Evolutionary conservation across 2,888 invertebrate genomes (phyloP).

Genomic region (Eurytoma adleriae): DNA sequence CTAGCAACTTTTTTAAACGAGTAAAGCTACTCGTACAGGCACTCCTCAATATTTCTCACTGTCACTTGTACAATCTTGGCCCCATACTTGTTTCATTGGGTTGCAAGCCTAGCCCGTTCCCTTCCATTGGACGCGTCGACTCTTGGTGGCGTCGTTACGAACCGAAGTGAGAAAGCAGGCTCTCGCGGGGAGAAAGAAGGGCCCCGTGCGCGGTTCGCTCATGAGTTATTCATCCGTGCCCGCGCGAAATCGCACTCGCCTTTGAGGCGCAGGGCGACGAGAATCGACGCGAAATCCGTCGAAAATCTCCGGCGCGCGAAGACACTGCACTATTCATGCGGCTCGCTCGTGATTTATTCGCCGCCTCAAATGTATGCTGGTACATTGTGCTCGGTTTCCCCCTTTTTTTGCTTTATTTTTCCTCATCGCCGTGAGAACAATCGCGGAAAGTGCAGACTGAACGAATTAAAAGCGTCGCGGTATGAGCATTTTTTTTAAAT

Average conservation of each 20-base stretch:
- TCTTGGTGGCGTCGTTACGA: conserved; percentile 11
- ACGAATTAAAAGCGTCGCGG: conserved; percentile 28
- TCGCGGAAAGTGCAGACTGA: conserved; percentile 8
- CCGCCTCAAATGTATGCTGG: conserved; percentile 3
- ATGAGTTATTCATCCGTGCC: conserved; percentile 54
- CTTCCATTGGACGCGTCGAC: conserved; percentile 4
- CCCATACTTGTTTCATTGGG: too few species aligned
- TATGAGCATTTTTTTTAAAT: too few species aligned
- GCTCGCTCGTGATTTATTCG: conserved; percentile 54
- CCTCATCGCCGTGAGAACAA: background rate
- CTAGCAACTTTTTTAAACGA: too few species aligned
- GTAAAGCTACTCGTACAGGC: too few species aligned
- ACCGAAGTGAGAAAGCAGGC: background rate
- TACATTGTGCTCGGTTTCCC: background rate
- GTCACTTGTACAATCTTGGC: too few species aligned
- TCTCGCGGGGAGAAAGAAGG: background rate
- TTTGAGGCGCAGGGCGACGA: conserved; percentile 33
- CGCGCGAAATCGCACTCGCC: conserved; percentile 52
- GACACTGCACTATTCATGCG: conserved; percentile 62
- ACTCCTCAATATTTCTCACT: too few species aligned
- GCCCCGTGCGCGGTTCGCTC: conserved; percentile 12
- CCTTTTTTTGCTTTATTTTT: background rate
- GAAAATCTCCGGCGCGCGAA: conserved; percentile 58
- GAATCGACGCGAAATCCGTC: conserved; percentile 56
- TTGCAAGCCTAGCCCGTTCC: conserved; percentile 32